These are phyloP conservation scores for Neomorphus geoffroyi DNA, from an alignment of 2,797 vertebrate genomes.

Conservation along the genomic window DNA sequence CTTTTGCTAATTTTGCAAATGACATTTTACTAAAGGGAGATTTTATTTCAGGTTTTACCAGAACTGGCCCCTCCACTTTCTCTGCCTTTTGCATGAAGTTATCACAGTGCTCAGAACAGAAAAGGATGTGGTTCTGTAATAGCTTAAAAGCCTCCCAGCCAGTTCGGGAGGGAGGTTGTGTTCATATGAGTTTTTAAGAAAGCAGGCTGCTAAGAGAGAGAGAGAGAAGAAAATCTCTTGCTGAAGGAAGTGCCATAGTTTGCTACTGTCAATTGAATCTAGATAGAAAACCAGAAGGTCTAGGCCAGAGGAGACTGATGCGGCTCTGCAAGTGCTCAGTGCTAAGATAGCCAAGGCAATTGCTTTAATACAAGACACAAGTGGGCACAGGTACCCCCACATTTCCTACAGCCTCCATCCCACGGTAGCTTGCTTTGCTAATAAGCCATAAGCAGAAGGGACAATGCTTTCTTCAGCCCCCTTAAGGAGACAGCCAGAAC, in stretches of 20 bases:
- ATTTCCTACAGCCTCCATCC: accelerated
- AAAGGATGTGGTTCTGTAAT: background rate
- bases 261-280: background rate
- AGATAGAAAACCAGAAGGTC: background rate
- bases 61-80: background rate
- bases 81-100: background rate
- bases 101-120: background rate
- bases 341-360: background rate
- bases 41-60: background rate
- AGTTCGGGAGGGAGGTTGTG: background rate
- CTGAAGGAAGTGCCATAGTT: background rate
- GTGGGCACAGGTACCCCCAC: background rate
- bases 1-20: background rate
- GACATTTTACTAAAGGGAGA: background rate
- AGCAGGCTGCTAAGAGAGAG: background rate
- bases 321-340: background rate
- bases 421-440: no score
- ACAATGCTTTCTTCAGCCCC: background rate
- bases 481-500: background rate
- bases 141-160: background rate
- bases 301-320: background rate
- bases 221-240: background rate
- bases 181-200: background rate
- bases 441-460: background rate
- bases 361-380: background rate